These are phyloP conservation scores for Drosophila vallismaia DNA, from an alignment of 2,888 invertebrate species.

Conservation along the genomic window DNA sequence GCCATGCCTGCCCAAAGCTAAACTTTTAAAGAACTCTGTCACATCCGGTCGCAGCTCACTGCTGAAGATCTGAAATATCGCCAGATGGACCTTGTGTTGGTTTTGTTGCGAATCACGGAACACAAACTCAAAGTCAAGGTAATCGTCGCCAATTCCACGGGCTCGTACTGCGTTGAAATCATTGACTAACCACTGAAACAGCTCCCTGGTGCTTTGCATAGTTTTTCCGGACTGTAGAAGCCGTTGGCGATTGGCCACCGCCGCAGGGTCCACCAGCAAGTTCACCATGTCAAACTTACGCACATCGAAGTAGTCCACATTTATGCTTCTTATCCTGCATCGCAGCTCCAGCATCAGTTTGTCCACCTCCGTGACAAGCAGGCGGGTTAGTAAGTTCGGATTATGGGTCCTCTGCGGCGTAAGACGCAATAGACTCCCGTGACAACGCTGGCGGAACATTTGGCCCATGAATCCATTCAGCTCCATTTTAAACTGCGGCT, in stretches of 20 bases:
- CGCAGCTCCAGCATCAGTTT: conserved; percentile 47
- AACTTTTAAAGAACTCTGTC: conserved; percentile 54
- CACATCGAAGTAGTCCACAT: conserved; percentile 72
- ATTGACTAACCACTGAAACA: conserved; percentile 68
- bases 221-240: conserved; percentile 6
- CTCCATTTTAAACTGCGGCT: conserved; percentile 54
- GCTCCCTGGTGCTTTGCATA: conserved; percentile 59
- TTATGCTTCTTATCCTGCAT: conserved; percentile 48
- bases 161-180: conserved; percentile 53
- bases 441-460: conserved; percentile 51
- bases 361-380: conserved; percentile 69
- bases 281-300: conserved; percentile 76
- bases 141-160: conserved; percentile 66
- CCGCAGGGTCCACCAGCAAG: conserved; percentile 40
- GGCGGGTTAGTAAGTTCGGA: conserved; percentile 58
- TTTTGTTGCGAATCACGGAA: conserved; percentile 34
- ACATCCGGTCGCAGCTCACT: conserved; percentile 50
- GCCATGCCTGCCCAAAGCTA: conserved; percentile 36
- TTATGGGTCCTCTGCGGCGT: conserved; percentile 52
- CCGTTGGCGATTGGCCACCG: conserved; percentile 9
- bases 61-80: conserved; percentile 60
- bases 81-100: conserved; percentile 46
- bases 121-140: conserved; percentile 63
- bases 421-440: conserved; percentile 63
- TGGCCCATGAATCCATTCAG: conserved; percentile 49